Base-by-base conservation (phyloP, 2,888 invertebrate genomes). In the Cosmia pyralina region DNA sequence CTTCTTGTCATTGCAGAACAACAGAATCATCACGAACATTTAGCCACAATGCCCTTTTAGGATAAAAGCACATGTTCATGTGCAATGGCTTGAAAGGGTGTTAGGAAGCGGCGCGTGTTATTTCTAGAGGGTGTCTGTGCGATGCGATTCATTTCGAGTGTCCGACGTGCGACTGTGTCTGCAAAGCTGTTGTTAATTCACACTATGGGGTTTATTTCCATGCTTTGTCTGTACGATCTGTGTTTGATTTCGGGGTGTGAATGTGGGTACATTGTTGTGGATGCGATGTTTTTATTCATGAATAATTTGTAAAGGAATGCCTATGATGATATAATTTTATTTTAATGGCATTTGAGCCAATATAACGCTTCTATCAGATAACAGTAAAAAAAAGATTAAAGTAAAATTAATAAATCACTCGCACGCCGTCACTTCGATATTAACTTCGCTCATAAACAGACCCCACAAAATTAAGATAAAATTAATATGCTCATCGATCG, bases 1-100 rank as follows among this genome's bases (percentile, higher is more conserved):
- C 28, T 28, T 28, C 28, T 28, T 28, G 28, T 28, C 28, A 28
- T 28, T 28, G 28, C 28, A 28, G 28, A 28, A 28, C 28, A 28
- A 2, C 66, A 38, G 22, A 50, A 15, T 48, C 15, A 59, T 4
- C 7, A 28, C 52, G 4, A 44, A 70, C 28, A 19, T 41, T 78
- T 71, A 53, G 8, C 15, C 34, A 17, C 5, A 28, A 63, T n/a
- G 17, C 55, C 50, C 50, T 79, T 52, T 72, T 44, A 55, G 8
- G n/a, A 58, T 58, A 72, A 58, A 63, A 58, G 46, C 46, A 53
- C 41, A 28, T 34, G 46, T 57, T 64, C 34, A 46, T 81, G 66
- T 77, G 82, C 62, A 77, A 77, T 79, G 62, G 58, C 17, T 59
- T 58, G 62, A 44, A 82, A 67, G 63, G 81, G 55, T 67, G 69